Evolutionary conservation across 1,140 invertebrate genomes (phyloP).

Genomic region (Centruroides sculpturatus): DNA sequence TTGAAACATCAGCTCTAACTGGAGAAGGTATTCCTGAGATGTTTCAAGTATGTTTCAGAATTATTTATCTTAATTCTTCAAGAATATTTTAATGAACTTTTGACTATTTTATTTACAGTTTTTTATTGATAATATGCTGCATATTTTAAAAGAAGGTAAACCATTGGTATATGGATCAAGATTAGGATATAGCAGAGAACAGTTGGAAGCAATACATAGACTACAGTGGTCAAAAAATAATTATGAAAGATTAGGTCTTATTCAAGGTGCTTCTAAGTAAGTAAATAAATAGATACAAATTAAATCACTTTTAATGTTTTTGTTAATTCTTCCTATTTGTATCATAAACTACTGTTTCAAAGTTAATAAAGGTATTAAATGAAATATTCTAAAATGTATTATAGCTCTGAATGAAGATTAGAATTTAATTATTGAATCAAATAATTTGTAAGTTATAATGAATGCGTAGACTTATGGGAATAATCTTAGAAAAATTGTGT

Average conservation of each 20-base stretch:
- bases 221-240: background rate
- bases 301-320: too few species aligned
- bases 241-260: background rate
- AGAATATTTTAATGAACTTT: too few species aligned
- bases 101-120: background rate
- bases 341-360: too few species aligned
- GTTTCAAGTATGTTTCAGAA: slow-evolving; percentile 21
- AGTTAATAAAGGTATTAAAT: too few species aligned
- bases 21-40: slow-evolving; percentile 30
- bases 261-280: background rate
- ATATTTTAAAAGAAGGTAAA: background rate
- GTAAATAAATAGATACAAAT: too few species aligned
- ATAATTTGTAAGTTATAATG: too few species aligned
- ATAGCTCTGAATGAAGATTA: too few species aligned
- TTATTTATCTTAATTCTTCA: background rate
- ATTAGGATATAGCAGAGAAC: background rate
- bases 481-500: too few species aligned
- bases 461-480: too few species aligned
- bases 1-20: slow-evolving; percentile 31
- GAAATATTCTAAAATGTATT: too few species aligned
- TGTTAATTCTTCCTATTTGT: too few species aligned
- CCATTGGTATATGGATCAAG: background rate
- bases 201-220: background rate
- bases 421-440: background rate
- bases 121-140: background rate